Evolutionary conservation across 2,888 invertebrate species (phyloP), one percentile per base, ranked within the genome.

Genomic region (Metopia argyrocephala): DNA sequence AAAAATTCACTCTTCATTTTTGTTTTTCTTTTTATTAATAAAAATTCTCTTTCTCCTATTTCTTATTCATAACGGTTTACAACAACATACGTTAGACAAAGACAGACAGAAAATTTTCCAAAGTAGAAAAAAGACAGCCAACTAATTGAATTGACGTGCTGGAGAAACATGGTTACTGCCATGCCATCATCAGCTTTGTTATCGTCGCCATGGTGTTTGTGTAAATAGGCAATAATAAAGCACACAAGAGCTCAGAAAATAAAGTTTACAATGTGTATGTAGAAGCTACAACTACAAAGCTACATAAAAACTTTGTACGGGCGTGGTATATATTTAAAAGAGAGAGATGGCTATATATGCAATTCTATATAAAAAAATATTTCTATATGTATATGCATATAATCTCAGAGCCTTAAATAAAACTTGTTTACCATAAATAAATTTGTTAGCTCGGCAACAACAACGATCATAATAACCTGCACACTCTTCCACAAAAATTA

Each of bases 61-160:
- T 69, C 20, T 45, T 54, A 78, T 78, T 70, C 57, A 75, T 81
- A 81, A 81, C 81, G 78, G 81, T 78, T 81, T 59, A 52, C 38
- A 4, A 38, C 9, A 52, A 50, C 78, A 78, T 50, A 76, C 78
- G 78, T 81, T 81, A 81, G 79, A 82, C 79, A 76, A 76, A 70
- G 79, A 82, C 82, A 83, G 50, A 15, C 38, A 66, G 65, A 50
- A 85, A 87, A 87, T 86, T 86, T 86, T 87, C 87, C 86, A 89
- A 87, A 85, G 88, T 85, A 84, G 84, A 88, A 87, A 88, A 85
- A 86, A 87, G 85, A 73, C 61, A 73, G 84, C 85, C 84, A 2
- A 87, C 88, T 89, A 89, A 89, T 89, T 89, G 85, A 84, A 56
- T 85, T 88, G 86, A 89, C 90, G 89, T 89, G 90, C 15, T 38